These are phyloP conservation scores for Scaptomyza flava DNA, from an alignment of 2,888 invertebrate genomes.

Conservation along the genomic window DNA sequence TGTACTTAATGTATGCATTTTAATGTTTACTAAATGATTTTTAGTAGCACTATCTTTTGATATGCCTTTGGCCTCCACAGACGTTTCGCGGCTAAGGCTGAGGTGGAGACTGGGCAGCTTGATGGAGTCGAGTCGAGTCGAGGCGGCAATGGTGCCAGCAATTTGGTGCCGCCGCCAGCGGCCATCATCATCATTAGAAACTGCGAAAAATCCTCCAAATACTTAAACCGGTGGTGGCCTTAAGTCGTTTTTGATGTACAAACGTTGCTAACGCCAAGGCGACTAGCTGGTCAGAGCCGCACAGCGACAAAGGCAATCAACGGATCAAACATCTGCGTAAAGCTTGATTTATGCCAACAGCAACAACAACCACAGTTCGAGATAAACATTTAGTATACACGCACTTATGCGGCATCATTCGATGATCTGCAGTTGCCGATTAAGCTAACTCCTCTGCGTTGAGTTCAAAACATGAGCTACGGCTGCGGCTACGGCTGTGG, in stretches of 20 bases:
- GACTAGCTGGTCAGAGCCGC: constrained; percentile 12
- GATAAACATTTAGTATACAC: constrained; percentile 61
- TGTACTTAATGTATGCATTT: not conserved
- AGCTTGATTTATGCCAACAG: constrained; percentile 21
- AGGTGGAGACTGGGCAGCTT: constrained; percentile 3
- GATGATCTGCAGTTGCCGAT: constrained; percentile 67
- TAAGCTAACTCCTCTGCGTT: constrained; percentile 21
- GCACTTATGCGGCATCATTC: constrained; percentile 69
- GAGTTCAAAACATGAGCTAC: not conserved
- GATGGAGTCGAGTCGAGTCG: constrained; percentile 45
- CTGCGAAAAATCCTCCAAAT: constrained; percentile 73
- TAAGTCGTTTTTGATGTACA: constrained; percentile 74
- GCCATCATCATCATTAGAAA: constrained; percentile 75
- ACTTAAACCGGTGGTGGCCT: constrained; percentile 60
- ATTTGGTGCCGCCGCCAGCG: constrained; percentile 56
- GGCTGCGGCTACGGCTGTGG: not conserved
- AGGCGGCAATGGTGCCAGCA: constrained; percentile 48
- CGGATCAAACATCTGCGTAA: constrained; percentile 18
- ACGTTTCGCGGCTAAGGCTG: not conserved
- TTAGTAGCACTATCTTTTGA: constrained; percentile 16
- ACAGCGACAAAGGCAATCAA: constrained; percentile 50
- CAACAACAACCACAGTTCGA: constrained; percentile 23
- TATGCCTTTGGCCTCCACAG: constrained; percentile 4
- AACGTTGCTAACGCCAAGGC: constrained; percentile 43
- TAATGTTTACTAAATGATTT: constrained; percentile 9